phyloP scores from a whole-genome alignment of 2,888 invertebrate species.

The Sarcophaga caerulescens region DNA sequence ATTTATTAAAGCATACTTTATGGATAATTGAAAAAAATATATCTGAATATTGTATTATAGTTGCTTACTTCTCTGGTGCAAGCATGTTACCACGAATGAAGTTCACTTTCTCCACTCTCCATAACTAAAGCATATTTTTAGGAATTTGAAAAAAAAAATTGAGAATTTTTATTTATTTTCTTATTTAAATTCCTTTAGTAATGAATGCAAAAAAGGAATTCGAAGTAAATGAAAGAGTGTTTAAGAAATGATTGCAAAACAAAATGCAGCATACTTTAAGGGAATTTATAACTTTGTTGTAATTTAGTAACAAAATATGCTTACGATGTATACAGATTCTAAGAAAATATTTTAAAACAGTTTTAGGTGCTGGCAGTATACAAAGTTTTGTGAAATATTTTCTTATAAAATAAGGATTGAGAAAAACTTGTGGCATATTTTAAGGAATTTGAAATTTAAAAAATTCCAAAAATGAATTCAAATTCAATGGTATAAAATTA shows the following conservation, averaged over 20 bases:
- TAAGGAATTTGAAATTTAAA: neutral
- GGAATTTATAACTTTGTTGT: neutral
- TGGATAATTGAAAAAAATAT: too few relatives aligned
- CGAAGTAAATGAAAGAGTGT: neutral
- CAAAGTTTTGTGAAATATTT: neutral
- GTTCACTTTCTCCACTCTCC: too few relatives aligned
- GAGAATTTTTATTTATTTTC: neutral
- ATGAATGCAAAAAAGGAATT: neutral
- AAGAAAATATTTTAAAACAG: neutral
- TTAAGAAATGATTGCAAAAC: neutral
- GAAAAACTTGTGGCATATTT: neutral
- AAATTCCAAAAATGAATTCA: too few relatives aligned
- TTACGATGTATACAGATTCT: neutral
- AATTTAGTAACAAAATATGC: neutral
- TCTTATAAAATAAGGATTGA: neutral
- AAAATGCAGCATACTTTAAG: neutral
- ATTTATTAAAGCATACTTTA: too few relatives aligned
- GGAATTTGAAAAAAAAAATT: neutral
- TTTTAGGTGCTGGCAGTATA: too few relatives aligned
- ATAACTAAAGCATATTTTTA: neutral
- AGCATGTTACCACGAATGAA: too few relatives aligned
- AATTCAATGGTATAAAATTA: too few relatives aligned
- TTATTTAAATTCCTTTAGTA: neutral
- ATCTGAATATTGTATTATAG: too few relatives aligned
- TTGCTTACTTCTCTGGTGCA: too few relatives aligned